A percentile compares a stretch with the other conserved stretches of the same genome.
Conservation (phyloP, 2,113 vertebrate genomes). For the Cyanistes caeruleus region DNA sequence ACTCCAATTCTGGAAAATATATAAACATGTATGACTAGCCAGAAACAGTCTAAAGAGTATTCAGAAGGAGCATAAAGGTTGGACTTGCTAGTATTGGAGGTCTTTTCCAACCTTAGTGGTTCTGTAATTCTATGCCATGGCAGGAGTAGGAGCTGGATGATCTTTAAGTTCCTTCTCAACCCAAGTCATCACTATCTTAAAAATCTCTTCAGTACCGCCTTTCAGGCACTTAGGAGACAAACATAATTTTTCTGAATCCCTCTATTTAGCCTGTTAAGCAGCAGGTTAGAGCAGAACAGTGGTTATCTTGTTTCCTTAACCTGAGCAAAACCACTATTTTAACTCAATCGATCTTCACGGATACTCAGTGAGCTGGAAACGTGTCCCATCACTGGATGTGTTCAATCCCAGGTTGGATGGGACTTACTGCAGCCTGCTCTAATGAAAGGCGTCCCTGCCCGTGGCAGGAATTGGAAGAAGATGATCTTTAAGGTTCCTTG, state of each 20-base stretch:
- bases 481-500: neutral
- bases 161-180: neutral
- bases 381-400: neutral
- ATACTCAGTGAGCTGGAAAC: neutral
- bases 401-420: neutral
- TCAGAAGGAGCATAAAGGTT: neutral
- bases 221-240: neutral
- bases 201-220: neutral
- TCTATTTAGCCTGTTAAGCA: neutral
- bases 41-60: neutral
- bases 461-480: neutral
- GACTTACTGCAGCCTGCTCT: neutral
- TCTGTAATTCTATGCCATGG: neutral
- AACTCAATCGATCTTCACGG: neutral
- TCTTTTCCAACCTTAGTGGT: neutral
- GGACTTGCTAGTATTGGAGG: neutral
- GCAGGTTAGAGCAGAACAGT: neutral
- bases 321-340: neutral
- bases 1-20: neutral
- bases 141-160: neutral
- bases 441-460: neutral
- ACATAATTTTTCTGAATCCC: neutral
- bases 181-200: neutral
- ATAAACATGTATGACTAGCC: neutral
- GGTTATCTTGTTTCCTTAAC: neutral